Percentiles rank a stretch among this genome's conserved stretches.
phyloP scores from a whole-genome alignment of 2,113 vertebrate species.

The Pica pica region DNA sequence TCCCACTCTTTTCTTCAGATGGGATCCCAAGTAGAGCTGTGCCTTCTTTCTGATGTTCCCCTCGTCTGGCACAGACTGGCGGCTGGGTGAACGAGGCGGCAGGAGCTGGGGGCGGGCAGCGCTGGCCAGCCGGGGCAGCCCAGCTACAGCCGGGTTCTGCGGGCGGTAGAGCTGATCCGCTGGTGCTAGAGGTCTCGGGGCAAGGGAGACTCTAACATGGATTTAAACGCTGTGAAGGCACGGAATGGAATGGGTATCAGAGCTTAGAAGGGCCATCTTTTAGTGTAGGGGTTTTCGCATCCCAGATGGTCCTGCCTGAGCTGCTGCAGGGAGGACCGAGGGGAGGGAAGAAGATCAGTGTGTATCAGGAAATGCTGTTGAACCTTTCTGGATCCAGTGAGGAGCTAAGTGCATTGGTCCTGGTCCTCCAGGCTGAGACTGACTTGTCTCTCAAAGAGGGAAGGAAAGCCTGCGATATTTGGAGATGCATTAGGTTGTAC shows the following conservation, averaged over 20 bases:
- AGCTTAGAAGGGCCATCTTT: background rate
- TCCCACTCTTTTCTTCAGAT: background rate
- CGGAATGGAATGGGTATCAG: background rate
- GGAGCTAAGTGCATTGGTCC: background rate
- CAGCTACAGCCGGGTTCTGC: background rate
- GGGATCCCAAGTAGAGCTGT: background rate
- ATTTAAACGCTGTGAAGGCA: background rate
- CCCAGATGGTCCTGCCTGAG: background rate
- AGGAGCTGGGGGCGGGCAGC: background rate
- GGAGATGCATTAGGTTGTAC: background rate
- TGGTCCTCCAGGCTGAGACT: background rate
- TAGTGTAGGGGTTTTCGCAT: background rate
- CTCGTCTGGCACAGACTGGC: background rate
- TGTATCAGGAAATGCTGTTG: background rate
- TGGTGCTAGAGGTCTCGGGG: background rate
- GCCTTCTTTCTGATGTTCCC: background rate
- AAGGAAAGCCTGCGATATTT: background rate
- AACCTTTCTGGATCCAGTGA: background rate
- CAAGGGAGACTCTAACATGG: background rate
- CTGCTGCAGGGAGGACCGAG: background rate
- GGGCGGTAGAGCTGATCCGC: background rate
- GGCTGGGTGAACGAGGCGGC: background rate
- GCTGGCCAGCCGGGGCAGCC: background rate
- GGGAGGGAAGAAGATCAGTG: background rate
- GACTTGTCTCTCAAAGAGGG: background rate